Base-by-base conservation (phyloP, 2,888 invertebrate genomes). In the Hofmannophila pseudospretella region DNA sequence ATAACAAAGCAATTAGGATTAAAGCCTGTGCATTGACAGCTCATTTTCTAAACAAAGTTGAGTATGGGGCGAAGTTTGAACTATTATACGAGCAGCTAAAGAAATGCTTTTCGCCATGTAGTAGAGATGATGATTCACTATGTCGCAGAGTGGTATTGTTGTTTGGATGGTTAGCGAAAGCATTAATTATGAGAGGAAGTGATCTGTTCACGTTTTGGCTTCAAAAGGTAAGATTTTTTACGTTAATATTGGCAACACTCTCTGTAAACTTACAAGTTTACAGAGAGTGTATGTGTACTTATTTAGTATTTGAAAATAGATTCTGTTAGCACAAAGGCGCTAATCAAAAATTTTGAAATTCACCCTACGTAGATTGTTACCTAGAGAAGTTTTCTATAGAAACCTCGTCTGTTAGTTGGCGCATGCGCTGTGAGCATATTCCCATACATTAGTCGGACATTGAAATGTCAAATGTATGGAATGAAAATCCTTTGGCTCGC, bases 41-140 rank as follows among this genome's bases (percentile, higher is more conserved):
- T 0, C 89, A 90, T 67, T 67, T 91, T 37, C 52, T 91, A 29
- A 91, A 92, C 56, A 91, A 91, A 66, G 75, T 69, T 0, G 81
- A 82, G 16, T 63, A 58, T 34, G 81, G 80, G 0, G 63, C 69
- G 39, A 69, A 62, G 22, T 84, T 85, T 60, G 78, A 85, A 47
- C 30, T 70, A 5, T 38, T 84, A 1, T 81, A 85, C 52, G 80
- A 77, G 34, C 38, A 53, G 27, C 49, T 84, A 34, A 81, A 74
- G 51, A 59, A 41, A 26, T 51, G 58, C 40, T 43, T 85, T 27
- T 42, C 64, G 0, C 38, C 44, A 1, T 70, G 70, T 44, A 56
- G 47, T 32, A 57, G 56, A 13, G 60, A 66, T 0, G 58, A 71
- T 36, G 45, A 57, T 1, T 47, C 46, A 2, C 29, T 77, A 7